These are phyloP conservation scores for Cordylochernes scorpioides DNA, from an alignment of 2,888 invertebrate species.

Conservation along the genomic window DNA sequence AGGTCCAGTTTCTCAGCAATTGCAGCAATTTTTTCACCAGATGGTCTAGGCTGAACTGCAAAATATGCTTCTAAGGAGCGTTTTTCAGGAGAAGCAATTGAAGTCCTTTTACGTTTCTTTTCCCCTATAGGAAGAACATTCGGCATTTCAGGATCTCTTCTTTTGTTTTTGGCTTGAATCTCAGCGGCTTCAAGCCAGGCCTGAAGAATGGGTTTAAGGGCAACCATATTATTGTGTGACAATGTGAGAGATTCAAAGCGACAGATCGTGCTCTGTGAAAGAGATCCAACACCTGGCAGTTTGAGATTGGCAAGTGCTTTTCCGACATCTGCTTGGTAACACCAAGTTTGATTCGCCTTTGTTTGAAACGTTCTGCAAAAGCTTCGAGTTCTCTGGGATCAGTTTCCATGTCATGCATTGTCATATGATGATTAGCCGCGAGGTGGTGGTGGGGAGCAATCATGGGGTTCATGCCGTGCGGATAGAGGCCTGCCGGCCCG, in stretches of 20 bases:
- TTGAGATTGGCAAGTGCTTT: constrained; percentile 92
- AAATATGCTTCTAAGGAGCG: constrained; percentile 92
- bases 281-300: constrained; percentile 89
- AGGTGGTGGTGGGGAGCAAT: constrained; percentile 15
- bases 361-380: constrained; percentile 98
- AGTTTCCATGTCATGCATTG: constrained; percentile 11
- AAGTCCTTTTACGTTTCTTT: constrained; percentile 91
- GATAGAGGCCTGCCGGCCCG: constrained; percentile 31
- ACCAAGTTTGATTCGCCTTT: constrained; percentile 87
- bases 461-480: constrained; percentile 27
- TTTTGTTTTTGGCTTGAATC: constrained; percentile 40
- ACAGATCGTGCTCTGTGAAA: constrained; percentile 96
- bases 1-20: constrained; percentile 97
- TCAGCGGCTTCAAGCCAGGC: constrained; percentile 97
- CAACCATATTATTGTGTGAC: constrained; percentile 99
- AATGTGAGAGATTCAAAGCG: constrained; percentile 92
- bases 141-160: constrained; percentile 34
- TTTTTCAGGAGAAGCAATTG: constrained; percentile 93
- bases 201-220: constrained; percentile 88
- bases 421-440: constrained; percentile 5
- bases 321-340: constrained; percentile 99
- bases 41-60: constrained; percentile 89
- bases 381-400: constrained; percentile 69
- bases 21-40: constrained; percentile 95
- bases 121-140: constrained; percentile 68